Percentiles rank a stretch among this genome's conserved stretches.
Conservation (phyloP, 2,888 invertebrate genomes). For the Mesorhabditis belari region DNA sequence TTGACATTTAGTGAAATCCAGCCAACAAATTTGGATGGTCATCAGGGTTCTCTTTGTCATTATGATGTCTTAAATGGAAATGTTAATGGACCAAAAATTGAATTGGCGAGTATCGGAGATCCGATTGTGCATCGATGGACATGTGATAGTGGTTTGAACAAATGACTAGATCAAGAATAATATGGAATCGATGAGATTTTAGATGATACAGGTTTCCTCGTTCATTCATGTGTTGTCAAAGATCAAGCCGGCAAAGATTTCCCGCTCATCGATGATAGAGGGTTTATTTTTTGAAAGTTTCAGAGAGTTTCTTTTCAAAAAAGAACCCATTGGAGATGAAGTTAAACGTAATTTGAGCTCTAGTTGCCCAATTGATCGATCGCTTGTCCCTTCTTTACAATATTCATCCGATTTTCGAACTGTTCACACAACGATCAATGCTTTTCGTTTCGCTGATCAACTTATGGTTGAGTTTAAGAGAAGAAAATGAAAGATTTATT, state of each 20-base stretch:
- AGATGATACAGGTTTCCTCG: slow-evolving; percentile 45
- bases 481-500: not conserved
- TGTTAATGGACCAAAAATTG: slow-evolving; percentile 33
- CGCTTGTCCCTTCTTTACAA: slow-evolving; percentile 34
- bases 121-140: slow-evolving; percentile 46
- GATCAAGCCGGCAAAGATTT: slow-evolving; percentile 48
- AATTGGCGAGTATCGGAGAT: slow-evolving; percentile 48
- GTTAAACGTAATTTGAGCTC: slow-evolving; percentile 2
- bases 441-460: slow-evolving; percentile 51
- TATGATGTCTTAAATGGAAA: slow-evolving; percentile 42
- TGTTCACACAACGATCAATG: slow-evolving; percentile 33
- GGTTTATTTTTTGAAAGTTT: no score
- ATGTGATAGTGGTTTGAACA: slow-evolving; percentile 42
- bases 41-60: slow-evolving; percentile 14
- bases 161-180: no score
- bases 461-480: slow-evolving; percentile 10
- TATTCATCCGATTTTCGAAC: slow-evolving; percentile 35
- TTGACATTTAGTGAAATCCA: slow-evolving; percentile 19
- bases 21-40: slow-evolving; percentile 8
- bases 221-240: slow-evolving; percentile 48
- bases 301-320: slow-evolving; percentile 1
- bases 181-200: no score
- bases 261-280: slow-evolving; percentile 45
- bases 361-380: slow-evolving; percentile 43
- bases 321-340: not conserved